Evolutionary conservation across 2,888 invertebrate species (phyloP), one percentile per base, ranked within the genome.

Genomic region (Drosophila robusta): DNA sequence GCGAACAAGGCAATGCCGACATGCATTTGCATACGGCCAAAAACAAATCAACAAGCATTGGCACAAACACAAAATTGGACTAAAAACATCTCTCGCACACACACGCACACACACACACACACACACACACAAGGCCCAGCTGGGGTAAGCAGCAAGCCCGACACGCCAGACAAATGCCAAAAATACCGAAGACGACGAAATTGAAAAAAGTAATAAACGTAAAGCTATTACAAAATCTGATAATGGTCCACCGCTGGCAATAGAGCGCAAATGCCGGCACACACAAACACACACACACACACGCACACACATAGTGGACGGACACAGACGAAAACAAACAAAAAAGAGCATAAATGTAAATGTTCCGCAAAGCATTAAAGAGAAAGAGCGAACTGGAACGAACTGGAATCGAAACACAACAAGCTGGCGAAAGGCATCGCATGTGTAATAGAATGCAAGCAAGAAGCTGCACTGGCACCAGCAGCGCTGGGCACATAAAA

Each of bases 181-280:
- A 73, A 71, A 80, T 75, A 73, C 64, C 70, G 64, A 81, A 75
- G 72, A 76, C 79, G 78, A 70, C 69, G 73, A 85, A 81, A 78
- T 75, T 85, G 75, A 86, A 88, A 83, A 88, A 87, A 89, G 86
- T 89, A 87, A 87, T 87, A 87, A 87, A 81, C 89, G 87, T 89
- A 89, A 89, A 89, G 87, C 89, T 89, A 89, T 89, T 89, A 89
- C 89, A 83, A 89, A 89, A 89, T 89, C 89, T 89, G 89, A 89
- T 89, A 82, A 89, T 89, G 80, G 80, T 85, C 78, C 75, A 76
- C 75, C 72, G 82, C 86, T 80, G 81, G 84, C 88, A 77, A 73
- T 78, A 54, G 70, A 81, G 78, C 73, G 73, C 71, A 78, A 80
- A 87, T 76, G 82, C 82, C 88, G 87, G 80, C 87, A 49, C 60